A percentile compares a stretch with the other conserved stretches of the same genome.
Evolutionary conservation across 2,888 invertebrate species (phyloP).

Genomic region (Schrankia costaestrigalis): DNA sequence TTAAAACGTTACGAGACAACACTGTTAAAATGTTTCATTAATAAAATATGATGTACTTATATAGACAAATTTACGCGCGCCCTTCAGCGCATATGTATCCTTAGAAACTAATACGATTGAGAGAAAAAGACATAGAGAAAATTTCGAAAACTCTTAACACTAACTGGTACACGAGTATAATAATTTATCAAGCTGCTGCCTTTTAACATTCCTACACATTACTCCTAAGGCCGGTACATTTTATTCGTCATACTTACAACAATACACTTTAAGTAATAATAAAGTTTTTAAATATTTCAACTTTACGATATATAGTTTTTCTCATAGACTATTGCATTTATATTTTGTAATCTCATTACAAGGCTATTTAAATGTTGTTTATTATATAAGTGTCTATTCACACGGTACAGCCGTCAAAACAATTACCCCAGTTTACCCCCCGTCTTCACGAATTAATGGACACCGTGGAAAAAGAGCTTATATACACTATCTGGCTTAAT

Average conservation of each 20-base stretch:
- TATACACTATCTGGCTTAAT: constrained; percentile 7
- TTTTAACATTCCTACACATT: constrained; percentile 63
- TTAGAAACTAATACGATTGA: constrained; percentile 70
- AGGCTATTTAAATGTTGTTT: constrained; percentile 19
- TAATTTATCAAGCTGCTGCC: constrained; percentile 63
- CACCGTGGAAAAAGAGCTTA: constrained; percentile 12
- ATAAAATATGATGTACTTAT: constrained; percentile 44
- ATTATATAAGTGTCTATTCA: constrained; percentile 4
- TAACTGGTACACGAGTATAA: constrained; percentile 63
- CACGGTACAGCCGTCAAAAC: constrained; percentile 7
- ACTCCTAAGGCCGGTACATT: constrained; percentile 77
- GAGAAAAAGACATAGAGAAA: constrained; percentile 75
- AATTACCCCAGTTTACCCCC: too few species aligned
- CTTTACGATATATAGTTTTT: constrained; percentile 52
- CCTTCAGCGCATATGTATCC: constrained; percentile 32
- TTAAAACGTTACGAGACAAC: constrained; percentile 40
- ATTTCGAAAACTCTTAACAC: constrained; percentile 68
- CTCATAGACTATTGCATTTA: constrained; percentile 60
- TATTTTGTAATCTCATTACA: constrained; percentile 56
- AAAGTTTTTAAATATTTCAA: constrained; percentile 63
- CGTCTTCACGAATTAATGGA: neutral
- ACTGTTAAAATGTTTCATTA: constrained; percentile 53
- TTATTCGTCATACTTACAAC: constrained; percentile 65
- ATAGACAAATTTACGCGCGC: constrained; percentile 26
- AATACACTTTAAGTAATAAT: constrained; percentile 72